Conservation (phyloP, 2,888 invertebrate species). For the Coenonympha glycerion region DNA sequence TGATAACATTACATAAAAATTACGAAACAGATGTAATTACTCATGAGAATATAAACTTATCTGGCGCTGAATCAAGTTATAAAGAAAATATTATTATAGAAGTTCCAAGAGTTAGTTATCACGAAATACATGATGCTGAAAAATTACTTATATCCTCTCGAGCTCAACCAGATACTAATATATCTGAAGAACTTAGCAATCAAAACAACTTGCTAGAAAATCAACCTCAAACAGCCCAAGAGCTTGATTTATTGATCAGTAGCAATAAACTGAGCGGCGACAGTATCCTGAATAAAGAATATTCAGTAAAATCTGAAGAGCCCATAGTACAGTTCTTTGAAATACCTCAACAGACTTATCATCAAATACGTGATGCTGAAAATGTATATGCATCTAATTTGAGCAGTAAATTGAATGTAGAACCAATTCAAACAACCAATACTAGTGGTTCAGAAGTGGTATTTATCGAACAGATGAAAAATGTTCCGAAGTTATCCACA, state of each 20-base stretch:
- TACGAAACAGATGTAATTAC: not conserved
- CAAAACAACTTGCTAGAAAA: no score
- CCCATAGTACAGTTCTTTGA: conserved; percentile 27
- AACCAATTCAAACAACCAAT: not conserved
- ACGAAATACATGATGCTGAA: conserved; percentile 28
- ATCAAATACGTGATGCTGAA: conserved; percentile 46
- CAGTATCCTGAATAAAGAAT: not conserved
- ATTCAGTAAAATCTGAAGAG: not conserved
- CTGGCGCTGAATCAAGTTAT: not conserved
- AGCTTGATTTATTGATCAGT: not conserved
- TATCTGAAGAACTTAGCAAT: no score
- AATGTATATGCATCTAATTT: conserved; percentile 18
- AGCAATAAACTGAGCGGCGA: not conserved
- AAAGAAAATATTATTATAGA: conserved; percentile 12
- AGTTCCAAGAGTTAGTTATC: conserved; percentile 19
- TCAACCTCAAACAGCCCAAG: not conserved
- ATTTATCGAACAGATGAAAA: not conserved
- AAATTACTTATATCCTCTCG: conserved; percentile 32
- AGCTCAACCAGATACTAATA: conserved; percentile 3
- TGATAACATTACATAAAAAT: not conserved
- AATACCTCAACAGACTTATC: conserved; percentile 37
- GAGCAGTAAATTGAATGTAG: not conserved
- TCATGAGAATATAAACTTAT: not conserved
- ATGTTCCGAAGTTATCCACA: not conserved
- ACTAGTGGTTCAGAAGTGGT: not conserved